phyloP scores from a whole-genome alignment of 2,888 invertebrate genomes.

The Alitta virens region DNA sequence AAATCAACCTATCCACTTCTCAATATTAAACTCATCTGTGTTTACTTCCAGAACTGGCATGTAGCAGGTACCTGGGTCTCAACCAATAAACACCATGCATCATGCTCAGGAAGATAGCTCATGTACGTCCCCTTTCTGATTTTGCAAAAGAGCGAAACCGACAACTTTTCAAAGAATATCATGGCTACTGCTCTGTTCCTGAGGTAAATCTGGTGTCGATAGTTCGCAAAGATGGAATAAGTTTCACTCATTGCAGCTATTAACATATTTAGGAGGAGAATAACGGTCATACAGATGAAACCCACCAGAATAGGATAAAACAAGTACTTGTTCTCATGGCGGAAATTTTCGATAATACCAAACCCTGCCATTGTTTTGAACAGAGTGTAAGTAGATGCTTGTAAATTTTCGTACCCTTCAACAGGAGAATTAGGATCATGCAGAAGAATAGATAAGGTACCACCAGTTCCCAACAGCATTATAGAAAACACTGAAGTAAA shows the following conservation, averaged over 20 bases:
- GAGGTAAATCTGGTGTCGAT: neutral
- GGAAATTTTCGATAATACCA: neutral
- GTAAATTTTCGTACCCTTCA: neutral
- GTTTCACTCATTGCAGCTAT: slow-evolving; percentile 15
- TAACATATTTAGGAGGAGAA: no score
- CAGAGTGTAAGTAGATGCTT: neutral
- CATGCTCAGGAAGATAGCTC: no score
- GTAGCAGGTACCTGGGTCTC: no score
- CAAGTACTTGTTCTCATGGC: neutral
- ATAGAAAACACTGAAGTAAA: neutral
- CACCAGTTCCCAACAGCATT: neutral
- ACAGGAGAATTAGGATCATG: no score
- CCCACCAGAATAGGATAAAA: neutral
- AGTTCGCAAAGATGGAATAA: neutral
- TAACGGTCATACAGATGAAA: neutral
- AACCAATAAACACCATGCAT: no score
- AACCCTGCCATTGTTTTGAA: slow-evolving; percentile 6
- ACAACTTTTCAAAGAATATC: neutral
- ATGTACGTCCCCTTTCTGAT: no score
- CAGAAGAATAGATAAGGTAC: neutral
- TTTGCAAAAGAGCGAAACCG: neutral
- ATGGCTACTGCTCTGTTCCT: neutral
- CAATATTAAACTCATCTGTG: no score
- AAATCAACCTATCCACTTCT: no score
- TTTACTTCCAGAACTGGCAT: no score